These are phyloP conservation scores for Sorex maritimensis DNA, from an alignment of 2,797 vertebrate species.

Conservation along the genomic window DNA sequence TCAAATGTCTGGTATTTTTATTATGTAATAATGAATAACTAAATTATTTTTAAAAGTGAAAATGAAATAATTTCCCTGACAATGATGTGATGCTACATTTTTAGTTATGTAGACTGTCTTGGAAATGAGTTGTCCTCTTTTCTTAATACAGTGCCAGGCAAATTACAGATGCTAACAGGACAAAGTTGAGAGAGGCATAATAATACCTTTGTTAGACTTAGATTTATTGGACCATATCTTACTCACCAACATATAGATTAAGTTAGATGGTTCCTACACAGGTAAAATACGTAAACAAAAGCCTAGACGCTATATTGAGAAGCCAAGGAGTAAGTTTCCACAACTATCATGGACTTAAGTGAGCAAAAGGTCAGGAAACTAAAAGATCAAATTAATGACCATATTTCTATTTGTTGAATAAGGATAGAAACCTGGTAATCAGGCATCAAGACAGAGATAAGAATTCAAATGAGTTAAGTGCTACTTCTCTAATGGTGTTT, in stretches of 20 bases:
- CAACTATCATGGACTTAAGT: background rate
- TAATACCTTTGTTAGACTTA: background rate
- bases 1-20: background rate
- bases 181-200: background rate
- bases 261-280: background rate
- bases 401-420: background rate
- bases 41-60: background rate
- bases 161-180: background rate
- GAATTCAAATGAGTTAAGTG: fast-evolving
- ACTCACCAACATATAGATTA: background rate
- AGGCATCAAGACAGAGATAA: background rate
- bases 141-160: background rate
- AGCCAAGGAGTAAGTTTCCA: fast-evolving
- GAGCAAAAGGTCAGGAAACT: background rate
- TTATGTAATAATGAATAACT: background rate
- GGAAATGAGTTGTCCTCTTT: background rate
- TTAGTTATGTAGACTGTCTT: constrained; percentile 1
- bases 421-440: background rate
- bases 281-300: background rate
- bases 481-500: background rate
- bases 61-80: background rate
- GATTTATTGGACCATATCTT: background rate
- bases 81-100: background rate
- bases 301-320: background rate
- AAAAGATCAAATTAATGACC: background rate